A percentile compares a stretch with the other conserved stretches of the same genome.
Conservation (phyloP, 2,797 vertebrate species). For the Aplochiton taeniatus region DNA sequence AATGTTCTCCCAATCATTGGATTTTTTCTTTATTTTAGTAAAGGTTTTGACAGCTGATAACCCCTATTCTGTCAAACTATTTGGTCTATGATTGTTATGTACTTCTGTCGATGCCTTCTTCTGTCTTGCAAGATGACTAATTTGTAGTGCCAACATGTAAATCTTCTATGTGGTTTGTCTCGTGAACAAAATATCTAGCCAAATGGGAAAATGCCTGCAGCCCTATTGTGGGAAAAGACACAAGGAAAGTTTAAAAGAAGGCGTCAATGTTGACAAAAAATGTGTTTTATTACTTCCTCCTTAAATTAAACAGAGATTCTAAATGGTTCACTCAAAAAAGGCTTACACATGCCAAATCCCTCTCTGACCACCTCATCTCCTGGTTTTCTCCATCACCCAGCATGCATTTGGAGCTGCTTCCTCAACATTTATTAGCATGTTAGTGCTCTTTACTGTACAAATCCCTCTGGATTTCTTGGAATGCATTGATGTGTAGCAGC, state of each 20-base stretch:
- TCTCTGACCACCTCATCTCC: constrained; percentile 56
- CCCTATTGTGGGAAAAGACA: constrained; percentile 31
- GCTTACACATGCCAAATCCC: constrained; percentile 45
- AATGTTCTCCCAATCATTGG: constrained; percentile 17
- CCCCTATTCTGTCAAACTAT: constrained; percentile 49
- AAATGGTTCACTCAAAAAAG: constrained; percentile 38
- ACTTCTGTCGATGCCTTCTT: constrained; percentile 78
- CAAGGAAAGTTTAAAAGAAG: constrained; percentile 42
- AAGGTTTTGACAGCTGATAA: constrained; percentile 46
- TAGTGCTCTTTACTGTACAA: constrained; percentile 63
- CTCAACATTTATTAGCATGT: constrained; percentile 71
- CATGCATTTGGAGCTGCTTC: constrained; percentile 73
- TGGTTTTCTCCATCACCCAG: constrained; percentile 58
- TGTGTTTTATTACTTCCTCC: constrained; percentile 29
- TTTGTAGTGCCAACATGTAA: constrained; percentile 77
- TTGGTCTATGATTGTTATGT: constrained; percentile 73
- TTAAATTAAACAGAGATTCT: constrained; percentile 31
- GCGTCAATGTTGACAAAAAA: constrained; percentile 50
- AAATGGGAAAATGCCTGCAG: constrained; percentile 69
- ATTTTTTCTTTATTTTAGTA: constrained; percentile 41
- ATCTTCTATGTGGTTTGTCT: constrained; percentile 70
- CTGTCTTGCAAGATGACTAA: constrained; percentile 77
- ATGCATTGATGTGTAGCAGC: constrained; percentile 69
- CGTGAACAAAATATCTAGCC: constrained; percentile 70
- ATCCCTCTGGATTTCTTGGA: constrained; percentile 32